Evolutionary conservation across 2,797 vertebrate species (phyloP).

Genomic region (Falco rusticolus): DNA sequence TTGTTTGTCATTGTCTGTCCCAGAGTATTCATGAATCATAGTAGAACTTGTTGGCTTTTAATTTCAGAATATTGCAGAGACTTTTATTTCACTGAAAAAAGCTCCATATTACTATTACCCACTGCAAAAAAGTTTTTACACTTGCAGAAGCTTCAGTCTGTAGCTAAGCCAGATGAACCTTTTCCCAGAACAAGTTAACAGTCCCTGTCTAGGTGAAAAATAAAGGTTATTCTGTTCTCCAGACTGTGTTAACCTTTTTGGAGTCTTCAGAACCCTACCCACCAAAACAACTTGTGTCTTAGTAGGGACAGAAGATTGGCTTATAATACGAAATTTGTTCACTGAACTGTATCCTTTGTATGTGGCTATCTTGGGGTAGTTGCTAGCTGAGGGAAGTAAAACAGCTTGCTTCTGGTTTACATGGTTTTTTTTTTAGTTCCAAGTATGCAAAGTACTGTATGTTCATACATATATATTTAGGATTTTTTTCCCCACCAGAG

Average conservation of each 20-base stretch:
- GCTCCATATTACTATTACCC: not conserved
- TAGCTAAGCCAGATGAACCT: not conserved
- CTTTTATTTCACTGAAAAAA: not conserved
- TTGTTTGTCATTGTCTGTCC: not conserved
- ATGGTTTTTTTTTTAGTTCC: accelerated
- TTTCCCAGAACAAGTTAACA: not conserved
- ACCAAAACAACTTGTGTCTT: not conserved
- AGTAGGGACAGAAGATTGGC: not conserved
- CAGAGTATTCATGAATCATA: not conserved
- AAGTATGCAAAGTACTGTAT: not conserved
- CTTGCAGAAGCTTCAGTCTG: not conserved
- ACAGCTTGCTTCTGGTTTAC: not conserved
- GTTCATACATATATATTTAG: not conserved
- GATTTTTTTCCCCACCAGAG: not conserved
- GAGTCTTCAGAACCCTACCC: not conserved
- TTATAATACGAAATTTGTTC: not conserved
- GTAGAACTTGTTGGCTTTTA: not conserved
- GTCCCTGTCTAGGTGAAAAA: not conserved
- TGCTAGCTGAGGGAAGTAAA: not conserved
- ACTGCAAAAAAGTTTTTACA: not conserved
- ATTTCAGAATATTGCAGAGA: not conserved
- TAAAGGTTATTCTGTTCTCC: not conserved
- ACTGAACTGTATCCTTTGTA: not conserved
- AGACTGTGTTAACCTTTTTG: not conserved
- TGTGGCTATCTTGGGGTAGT: not conserved